Percentiles rank a stretch among this genome's conserved stretches.
phyloP scores from a whole-genome alignment of 2,113 vertebrate genomes.

The Fukomys damarensis region DNA sequence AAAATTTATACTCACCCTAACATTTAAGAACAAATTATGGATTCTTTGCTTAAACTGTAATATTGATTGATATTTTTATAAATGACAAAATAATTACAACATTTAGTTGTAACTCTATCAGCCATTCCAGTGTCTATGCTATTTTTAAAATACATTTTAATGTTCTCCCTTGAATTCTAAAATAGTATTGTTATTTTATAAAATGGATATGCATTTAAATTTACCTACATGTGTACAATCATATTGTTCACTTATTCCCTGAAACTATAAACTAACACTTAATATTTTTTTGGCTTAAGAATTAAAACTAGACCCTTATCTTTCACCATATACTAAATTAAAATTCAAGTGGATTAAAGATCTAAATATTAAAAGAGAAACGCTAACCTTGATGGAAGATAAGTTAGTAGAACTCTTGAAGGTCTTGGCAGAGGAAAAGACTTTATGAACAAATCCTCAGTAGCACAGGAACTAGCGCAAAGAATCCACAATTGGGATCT shows the following conservation, averaged over 20 bases:
- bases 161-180: neutral
- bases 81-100: too few species aligned
- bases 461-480: too few species aligned
- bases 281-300: neutral
- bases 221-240: neutral
- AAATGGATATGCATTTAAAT: neutral
- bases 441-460: too few species aligned
- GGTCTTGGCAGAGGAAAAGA: too few species aligned
- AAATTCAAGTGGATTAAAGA: too few species aligned
- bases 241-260: neutral
- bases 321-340: too few species aligned
- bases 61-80: neutral
- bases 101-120: neutral
- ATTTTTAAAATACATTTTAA: neutral
- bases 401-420: too few species aligned
- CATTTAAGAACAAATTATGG: neutral
- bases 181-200: neutral
- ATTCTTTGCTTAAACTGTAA: neutral
- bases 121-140: neutral
- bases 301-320: too few species aligned
- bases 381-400: too few species aligned
- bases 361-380: too few species aligned
- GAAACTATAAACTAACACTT: neutral
- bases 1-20: neutral
- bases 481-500: too few species aligned